Evolutionary conservation across 2,113 vertebrate genomes (phyloP), one percentile per base, ranked within the genome.

Genomic region (Columbina picui): DNA sequence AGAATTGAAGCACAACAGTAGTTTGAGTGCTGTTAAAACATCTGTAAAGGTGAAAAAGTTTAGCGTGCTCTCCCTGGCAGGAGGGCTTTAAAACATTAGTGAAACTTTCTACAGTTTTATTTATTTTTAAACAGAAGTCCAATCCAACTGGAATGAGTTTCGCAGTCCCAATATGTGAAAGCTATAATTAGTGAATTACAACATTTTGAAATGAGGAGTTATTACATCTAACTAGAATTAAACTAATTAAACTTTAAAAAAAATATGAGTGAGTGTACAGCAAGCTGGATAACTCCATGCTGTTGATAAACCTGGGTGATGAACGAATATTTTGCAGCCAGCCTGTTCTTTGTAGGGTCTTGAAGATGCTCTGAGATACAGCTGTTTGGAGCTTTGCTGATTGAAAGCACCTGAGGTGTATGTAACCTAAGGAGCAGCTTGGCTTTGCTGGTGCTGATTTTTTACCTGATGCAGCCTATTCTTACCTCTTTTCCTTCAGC

Each of bases 21-120:
- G 96, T 94, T 93, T 92, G 96, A 81, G 75, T 94, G 84, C 85
- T 56, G 73, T 86, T 91, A 95, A 97, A 97, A 97, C 95, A 87
- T 95, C 78, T 49, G 52, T 39, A 78, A 97, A 97, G 96, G 97
- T 98, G 94, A 98, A 96, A 97, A 95, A 95, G 92, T 76, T 45
- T 67, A 90, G 65, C 7, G 1, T 76, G 61, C 89, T 89, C 75
- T 89, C 64, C 59, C 91, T 67, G 70, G 49, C 78, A 88, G 78
- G 67, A 91, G 55, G 36, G 34, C 74, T 91, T 90, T 73, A 78
- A 88, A 90, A 76, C 49, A 67, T 27, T 12, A 21, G 41, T 61
- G 65, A 88, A 95, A 94, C 92, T 97, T 96, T 82, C 71, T 57
- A 50, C 39, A 50, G 34, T 88, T 87, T 89, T 84, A 70, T 75